These are phyloP conservation scores for Morinoia aosen DNA, from an alignment of 2,888 invertebrate genomes.

Conservation along the genomic window DNA sequence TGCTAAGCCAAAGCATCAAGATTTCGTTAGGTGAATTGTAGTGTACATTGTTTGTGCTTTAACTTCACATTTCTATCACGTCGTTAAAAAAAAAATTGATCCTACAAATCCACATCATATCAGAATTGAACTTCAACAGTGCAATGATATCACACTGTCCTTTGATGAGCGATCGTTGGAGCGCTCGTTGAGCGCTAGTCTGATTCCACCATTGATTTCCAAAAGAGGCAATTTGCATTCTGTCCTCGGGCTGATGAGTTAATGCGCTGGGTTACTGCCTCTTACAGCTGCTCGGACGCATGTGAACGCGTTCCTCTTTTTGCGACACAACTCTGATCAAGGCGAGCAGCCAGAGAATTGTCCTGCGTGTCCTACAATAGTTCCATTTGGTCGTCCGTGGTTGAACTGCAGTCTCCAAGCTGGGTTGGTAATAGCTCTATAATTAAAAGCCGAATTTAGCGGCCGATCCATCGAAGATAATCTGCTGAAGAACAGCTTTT, in stretches of 20 bases:
- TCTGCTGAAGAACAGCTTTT: not conserved
- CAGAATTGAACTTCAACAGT: not conserved
- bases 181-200: not conserved
- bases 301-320: not conserved
- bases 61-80: not conserved
- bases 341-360: not conserved
- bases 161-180: not conserved
- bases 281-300: not conserved
- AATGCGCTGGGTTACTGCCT: not conserved
- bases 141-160: not conserved
- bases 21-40: not conserved
- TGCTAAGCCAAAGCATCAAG: too few relatives aligned
- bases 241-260: slow-evolving; percentile 38
- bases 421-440: not conserved
- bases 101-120: not conserved
- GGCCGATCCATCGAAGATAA: not conserved
- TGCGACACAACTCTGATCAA: not conserved
- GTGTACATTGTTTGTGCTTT: not conserved
- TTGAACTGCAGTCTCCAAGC: not conserved
- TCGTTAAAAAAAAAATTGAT: not conserved
- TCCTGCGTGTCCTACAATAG: not conserved
- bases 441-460: not conserved
- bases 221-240: slow-evolving; percentile 33
- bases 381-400: not conserved
- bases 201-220: slow-evolving; percentile 41